Evolutionary conservation across 2,888 invertebrate species (phyloP).

Genomic region (Parapristionchus giblindavisi): DNA sequence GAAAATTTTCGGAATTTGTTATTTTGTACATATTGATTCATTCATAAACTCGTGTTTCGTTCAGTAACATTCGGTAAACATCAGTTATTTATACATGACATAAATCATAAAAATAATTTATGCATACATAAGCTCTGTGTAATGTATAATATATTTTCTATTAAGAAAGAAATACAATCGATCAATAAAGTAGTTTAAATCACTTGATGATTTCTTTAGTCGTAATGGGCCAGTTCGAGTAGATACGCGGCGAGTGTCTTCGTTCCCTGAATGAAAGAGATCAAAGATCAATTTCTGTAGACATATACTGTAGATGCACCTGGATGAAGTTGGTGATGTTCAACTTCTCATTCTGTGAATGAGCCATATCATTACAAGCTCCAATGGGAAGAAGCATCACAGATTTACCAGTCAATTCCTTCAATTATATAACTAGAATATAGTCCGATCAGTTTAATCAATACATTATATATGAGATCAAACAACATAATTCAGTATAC

Average conservation of each 20-base stretch:
- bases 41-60: too few species aligned
- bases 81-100: too few species aligned
- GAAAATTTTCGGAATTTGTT: neutral
- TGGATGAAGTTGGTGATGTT: constrained; percentile 75
- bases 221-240: constrained; percentile 56
- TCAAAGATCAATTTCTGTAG: neutral
- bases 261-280: constrained; percentile 53
- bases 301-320: constrained; percentile 2
- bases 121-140: too few species aligned
- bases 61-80: too few species aligned
- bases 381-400: constrained; percentile 94
- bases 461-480: neutral
- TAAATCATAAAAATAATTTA: too few species aligned
- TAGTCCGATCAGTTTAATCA: neutral
- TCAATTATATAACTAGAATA: constrained; percentile 42
- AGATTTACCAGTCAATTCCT: constrained; percentile 78
- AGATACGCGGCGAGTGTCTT: constrained; percentile 66
- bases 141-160: too few species aligned
- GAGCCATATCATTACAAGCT: constrained; percentile 94
- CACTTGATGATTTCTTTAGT: too few species aligned
- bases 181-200: too few species aligned
- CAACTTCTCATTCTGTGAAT: constrained; percentile 98
- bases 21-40: constrained; percentile 1
- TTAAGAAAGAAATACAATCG: too few species aligned
- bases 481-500: constrained; percentile 7